phyloP scores from a whole-genome alignment of 2,113 vertebrate genomes.

The Abramis brama region DNA sequence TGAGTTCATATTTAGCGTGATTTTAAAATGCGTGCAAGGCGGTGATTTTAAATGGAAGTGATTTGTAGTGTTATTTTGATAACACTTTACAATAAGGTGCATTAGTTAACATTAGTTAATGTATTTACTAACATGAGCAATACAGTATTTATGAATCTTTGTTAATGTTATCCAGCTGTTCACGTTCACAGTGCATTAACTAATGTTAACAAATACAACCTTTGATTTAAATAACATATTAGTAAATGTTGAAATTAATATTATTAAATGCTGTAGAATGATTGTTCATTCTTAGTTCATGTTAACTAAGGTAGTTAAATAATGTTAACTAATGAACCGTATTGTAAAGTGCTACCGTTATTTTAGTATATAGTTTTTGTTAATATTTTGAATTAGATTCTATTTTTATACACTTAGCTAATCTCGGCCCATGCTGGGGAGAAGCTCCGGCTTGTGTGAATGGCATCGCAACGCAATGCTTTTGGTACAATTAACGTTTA shows the following conservation, averaged over 20 bases:
- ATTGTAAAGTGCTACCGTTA: neutral
- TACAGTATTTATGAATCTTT: too few relatives aligned
- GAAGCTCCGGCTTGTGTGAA: neutral
- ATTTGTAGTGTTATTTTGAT: neutral
- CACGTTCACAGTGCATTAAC: too few relatives aligned
- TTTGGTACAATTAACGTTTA: conserved; percentile 21
- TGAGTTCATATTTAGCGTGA: neutral
- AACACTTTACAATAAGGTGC: neutral
- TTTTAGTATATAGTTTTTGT: neutral
- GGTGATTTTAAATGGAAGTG: neutral
- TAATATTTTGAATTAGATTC: neutral
- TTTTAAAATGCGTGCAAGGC: neutral
- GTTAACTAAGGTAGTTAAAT: too few relatives aligned
- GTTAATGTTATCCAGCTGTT: too few relatives aligned
- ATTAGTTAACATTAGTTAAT: too few relatives aligned
- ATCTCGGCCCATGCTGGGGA: neutral
- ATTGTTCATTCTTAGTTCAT: too few relatives aligned
- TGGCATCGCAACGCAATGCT: neutral
- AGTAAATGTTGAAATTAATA: too few relatives aligned
- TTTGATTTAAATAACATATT: too few relatives aligned
- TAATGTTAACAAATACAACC: too few relatives aligned
- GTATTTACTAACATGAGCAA: too few relatives aligned
- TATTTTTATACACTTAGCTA: conserved; percentile 10
- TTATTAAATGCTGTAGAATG: too few relatives aligned
- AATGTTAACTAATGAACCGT: too few relatives aligned